phyloP scores from a whole-genome alignment of 2,888 invertebrate species.

The Agrochola macilenta region DNA sequence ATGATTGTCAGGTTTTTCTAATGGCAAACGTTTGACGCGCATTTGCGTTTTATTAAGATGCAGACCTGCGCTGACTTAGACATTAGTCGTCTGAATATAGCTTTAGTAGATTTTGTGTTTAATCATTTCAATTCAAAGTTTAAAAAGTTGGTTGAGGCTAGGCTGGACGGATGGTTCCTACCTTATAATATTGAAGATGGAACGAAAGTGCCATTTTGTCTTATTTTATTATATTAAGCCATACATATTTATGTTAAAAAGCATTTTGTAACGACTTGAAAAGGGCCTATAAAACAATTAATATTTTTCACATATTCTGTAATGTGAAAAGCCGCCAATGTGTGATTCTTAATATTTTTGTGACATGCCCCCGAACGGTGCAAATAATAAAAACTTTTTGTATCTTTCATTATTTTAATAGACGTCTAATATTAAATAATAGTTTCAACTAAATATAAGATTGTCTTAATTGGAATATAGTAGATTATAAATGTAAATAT shows the following conservation, averaged over 20 bases:
- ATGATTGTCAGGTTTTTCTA: not conserved
- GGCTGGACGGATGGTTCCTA: conserved; percentile 59
- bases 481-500: conserved; percentile 82
- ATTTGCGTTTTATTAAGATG: conserved; percentile 18
- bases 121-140: conserved; percentile 5
- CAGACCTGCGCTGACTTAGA: not conserved
- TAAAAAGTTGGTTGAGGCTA: conserved; percentile 44
- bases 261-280: conserved; percentile 49
- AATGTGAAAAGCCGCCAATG: conserved; percentile 14
- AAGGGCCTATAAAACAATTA: conserved; percentile 45
- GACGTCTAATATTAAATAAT: conserved; percentile 49
- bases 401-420: conserved; percentile 51
- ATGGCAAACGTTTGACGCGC: not conserved
- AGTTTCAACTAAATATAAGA: conserved; percentile 56
- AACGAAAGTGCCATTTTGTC: conserved; percentile 67
- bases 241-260: conserved; percentile 53
- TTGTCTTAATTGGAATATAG: conserved; percentile 60
- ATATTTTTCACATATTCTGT: conserved; percentile 14
- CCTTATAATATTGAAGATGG: conserved; percentile 61
- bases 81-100: not conserved
- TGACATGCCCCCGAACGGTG: conserved; percentile 45
- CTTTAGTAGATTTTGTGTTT: conserved; percentile 5
- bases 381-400: conserved; percentile 43
- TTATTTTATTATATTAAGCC: conserved; percentile 63
- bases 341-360: conserved; percentile 40